phyloP scores from a whole-genome alignment of 2,797 vertebrate species.

The Anguilla pacifica region DNA sequence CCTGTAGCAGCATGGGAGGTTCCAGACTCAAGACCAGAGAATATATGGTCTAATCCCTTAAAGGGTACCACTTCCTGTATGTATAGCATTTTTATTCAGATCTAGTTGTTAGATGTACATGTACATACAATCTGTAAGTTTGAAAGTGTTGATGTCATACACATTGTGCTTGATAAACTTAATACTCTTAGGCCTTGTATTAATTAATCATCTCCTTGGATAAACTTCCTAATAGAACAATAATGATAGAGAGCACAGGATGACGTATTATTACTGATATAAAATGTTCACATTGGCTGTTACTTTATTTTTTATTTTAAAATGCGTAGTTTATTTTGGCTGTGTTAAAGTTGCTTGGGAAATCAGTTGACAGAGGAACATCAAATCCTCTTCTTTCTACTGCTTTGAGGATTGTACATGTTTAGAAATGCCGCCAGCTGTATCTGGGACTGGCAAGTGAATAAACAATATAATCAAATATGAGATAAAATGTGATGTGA shows the following conservation, averaged over 20 bases:
- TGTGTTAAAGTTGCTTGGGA: conserved; percentile 36
- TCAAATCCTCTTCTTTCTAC: conserved; percentile 39
- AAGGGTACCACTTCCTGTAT: not conserved
- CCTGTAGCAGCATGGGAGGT: not conserved
- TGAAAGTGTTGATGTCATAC: not conserved
- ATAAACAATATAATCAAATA: conserved; percentile 66
- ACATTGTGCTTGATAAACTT: not conserved
- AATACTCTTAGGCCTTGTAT: not conserved
- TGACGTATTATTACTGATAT: conserved; percentile 21
- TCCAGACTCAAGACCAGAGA: not conserved
- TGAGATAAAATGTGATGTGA: conserved; percentile 57
- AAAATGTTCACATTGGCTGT: not conserved
- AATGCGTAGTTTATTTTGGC: conserved; percentile 44
- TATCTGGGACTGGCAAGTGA: conserved; percentile 48
- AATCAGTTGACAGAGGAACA: conserved; percentile 40
- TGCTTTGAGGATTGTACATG: conserved; percentile 54
- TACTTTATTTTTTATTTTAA: conserved; percentile 52
- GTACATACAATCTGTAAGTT: not conserved
- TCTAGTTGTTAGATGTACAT: not conserved
- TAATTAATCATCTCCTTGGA: not conserved
- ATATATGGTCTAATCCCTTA: not conserved
- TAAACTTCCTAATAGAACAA: conserved; percentile 27
- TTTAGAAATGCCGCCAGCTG: conserved; percentile 46
- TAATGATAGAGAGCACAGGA: conserved; percentile 39
- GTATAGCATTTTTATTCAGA: not conserved